Evolutionary conservation across 2,888 invertebrate species (phyloP), one percentile per base, ranked within the genome.

Genomic region (Quadroppia sp.): DNA sequence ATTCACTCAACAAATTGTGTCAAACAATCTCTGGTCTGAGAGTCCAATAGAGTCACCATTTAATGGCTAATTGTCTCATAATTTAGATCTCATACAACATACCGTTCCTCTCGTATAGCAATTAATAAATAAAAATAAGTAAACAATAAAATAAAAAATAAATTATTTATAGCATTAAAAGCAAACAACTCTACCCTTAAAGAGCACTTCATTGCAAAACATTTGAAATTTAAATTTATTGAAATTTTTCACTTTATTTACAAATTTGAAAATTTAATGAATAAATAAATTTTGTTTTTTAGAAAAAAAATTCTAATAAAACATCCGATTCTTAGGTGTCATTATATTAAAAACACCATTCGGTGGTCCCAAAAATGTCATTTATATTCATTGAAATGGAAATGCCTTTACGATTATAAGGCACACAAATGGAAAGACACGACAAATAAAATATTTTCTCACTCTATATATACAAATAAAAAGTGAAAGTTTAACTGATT

Each of bases 51-150:
- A 61, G 67, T 73, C 69, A 73, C 71, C 75, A 72, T 75, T 76
- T 76, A 76, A 75, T 73, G 73, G 76, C 76, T 76, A 76, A 76
- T 76, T 76, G 76, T 75, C 71, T 75, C 71, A 73, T 76, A 76
- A 76, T 76, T 76, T 75, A 36, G 36, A 36, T 36, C 36, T 7
- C 36, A 36, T 7, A 36, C 36, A 9, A 4, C 36, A 7, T 7
- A 36, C 9, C 4, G 9, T 4, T 36, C 6, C 36, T 36, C 36
- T 36, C 36, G 4, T 36, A 7, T 4, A n/a, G 4, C 36, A 36
- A 36, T 7, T 7, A 7, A 36, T n/a, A n/a, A n/a, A n/a, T n/a
- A n/a, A n/a, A 20, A 23, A 53, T n/a, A n/a, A n/a, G n/a, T n/a
- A n/a, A n/a, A n/a, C n/a, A n/a, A n/a, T n/a, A 36, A 7, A 9